Base-by-base conservation (phyloP, 2,113 vertebrate genomes). In the Corydoras maculifer region DNA sequence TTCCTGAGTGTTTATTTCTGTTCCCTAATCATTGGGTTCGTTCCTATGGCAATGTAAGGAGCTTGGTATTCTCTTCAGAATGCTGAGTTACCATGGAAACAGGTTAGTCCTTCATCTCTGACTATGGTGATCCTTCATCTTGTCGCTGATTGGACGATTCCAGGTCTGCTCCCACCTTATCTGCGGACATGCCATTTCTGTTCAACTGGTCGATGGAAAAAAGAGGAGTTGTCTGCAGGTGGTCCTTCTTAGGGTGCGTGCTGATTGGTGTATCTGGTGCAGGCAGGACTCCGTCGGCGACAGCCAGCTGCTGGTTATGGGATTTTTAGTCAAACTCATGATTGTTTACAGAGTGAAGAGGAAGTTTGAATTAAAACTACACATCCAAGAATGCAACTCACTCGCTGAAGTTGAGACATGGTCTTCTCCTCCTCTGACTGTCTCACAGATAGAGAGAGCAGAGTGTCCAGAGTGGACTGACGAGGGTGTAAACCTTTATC, bases 401-500 rank as follows among this genome's bases (percentile, higher is more conserved):
- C 90, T 4, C 86, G 86, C 77, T 91, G 83, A 76, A 92, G 70
- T 12, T 87, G 74, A 0, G 75, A 74, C 0, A 86, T 79, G 0
- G 1, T 81, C 66, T 81, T 82, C 78, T 91, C 84, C 65, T 90
- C 80, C 2, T 84, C 75, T 50, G 48, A 1, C 79, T 84, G 88
- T 4, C 84, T 85, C 75, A 81, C 84, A 4, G 74, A 3, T 58
- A 86, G 86, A 68, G 80, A 65, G 1, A 92, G 84, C 66, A 93
- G 82, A 11, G 79, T 81, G 6, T 92, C 87, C 82, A 92, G 35
- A 0, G 91, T 76, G 6, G 81, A 80, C 70, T 93, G 91, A 12
- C 89, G 91, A 0, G 90, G 89, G 32, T 93, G 91, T 81, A 92
- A 86, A 14, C 88, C 90, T 78, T 86, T 91, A 76, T 92, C 90